phyloP scores from a whole-genome alignment of 2,888 invertebrate genomes.

The Hartigia nigra region DNA sequence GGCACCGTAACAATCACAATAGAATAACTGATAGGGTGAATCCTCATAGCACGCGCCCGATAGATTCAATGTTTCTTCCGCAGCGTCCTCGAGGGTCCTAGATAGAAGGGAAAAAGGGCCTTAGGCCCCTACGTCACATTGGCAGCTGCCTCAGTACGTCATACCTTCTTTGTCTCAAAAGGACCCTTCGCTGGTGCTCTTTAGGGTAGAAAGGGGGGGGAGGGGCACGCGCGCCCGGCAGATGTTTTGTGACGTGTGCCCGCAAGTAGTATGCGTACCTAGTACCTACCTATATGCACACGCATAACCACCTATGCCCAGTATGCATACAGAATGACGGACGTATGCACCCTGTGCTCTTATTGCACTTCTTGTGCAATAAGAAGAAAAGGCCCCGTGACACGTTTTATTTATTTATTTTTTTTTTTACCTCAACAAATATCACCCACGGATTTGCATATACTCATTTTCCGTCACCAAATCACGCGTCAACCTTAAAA shows the following conservation, averaged over 20 bases:
- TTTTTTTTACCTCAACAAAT: neutral
- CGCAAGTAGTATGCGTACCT: slow-evolving; percentile 1
- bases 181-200: slow-evolving; percentile 59
- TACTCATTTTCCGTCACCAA: neutral
- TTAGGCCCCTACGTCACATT: slow-evolving; percentile 56
- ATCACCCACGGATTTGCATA: neutral
- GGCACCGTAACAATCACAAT: neutral
- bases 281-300: neutral
- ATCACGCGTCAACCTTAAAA: neutral
- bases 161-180: slow-evolving; percentile 65
- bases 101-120: slow-evolving; percentile 11
- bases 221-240: slow-evolving; percentile 42
- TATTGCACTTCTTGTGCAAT: neutral
- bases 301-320: neutral
- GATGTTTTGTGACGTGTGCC: slow-evolving; percentile 64
- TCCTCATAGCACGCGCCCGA: slow-evolving; percentile 1
- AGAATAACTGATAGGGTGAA: neutral
- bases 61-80: neutral
- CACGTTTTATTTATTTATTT: neutral
- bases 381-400: neutral
- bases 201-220: slow-evolving; percentile 54
- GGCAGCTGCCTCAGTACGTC: slow-evolving; percentile 63
- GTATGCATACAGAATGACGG: neutral
- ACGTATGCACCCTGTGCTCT: neutral
- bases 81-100: slow-evolving; percentile 8